These are phyloP conservation scores for Drosophila koepferae DNA, from an alignment of 2,888 invertebrate genomes.

Conservation along the genomic window DNA sequence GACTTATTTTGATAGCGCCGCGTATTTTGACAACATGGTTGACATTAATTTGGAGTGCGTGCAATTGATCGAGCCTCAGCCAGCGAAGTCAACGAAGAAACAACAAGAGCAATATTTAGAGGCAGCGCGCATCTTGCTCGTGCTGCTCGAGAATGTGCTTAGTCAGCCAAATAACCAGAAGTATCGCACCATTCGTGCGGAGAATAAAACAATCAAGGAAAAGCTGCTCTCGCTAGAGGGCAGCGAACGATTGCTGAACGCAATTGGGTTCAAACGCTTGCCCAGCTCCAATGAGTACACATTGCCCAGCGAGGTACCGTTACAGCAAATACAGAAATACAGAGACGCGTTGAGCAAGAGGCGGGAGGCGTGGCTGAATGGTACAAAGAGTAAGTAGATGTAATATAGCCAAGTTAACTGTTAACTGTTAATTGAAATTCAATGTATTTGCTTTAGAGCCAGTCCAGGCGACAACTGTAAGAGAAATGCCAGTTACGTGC, in stretches of 20 bases:
- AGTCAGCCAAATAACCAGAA: slow-evolving; percentile 83
- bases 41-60: slow-evolving; percentile 73
- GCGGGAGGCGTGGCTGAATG: slow-evolving; percentile 74
- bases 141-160: slow-evolving; percentile 83
- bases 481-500: slow-evolving; percentile 32
- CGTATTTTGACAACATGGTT: slow-evolving; percentile 57
- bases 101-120: slow-evolving; percentile 78
- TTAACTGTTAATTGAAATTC: background rate
- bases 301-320: slow-evolving; percentile 76
- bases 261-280: slow-evolving; percentile 81
- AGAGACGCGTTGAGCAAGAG: slow-evolving; percentile 77
- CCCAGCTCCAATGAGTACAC: slow-evolving; percentile 66
- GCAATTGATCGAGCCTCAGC: slow-evolving; percentile 66
- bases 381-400: slow-evolving; percentile 42
- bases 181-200: slow-evolving; percentile 83
- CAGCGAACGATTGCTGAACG: slow-evolving; percentile 75
- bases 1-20: slow-evolving; percentile 24
- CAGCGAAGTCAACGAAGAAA: slow-evolving; percentile 35
- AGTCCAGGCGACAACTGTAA: slow-evolving; percentile 16
- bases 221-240: slow-evolving; percentile 82
- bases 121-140: slow-evolving; percentile 82
- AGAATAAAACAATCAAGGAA: slow-evolving; percentile 84
- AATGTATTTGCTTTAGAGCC: slow-evolving; percentile 37
- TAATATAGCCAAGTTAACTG: background rate
- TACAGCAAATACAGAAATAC: slow-evolving; percentile 82